Evolutionary conservation across 1,140 invertebrate species (phyloP), one percentile per base, ranked within the genome.

Genomic region (Asobara japonica): DNA sequence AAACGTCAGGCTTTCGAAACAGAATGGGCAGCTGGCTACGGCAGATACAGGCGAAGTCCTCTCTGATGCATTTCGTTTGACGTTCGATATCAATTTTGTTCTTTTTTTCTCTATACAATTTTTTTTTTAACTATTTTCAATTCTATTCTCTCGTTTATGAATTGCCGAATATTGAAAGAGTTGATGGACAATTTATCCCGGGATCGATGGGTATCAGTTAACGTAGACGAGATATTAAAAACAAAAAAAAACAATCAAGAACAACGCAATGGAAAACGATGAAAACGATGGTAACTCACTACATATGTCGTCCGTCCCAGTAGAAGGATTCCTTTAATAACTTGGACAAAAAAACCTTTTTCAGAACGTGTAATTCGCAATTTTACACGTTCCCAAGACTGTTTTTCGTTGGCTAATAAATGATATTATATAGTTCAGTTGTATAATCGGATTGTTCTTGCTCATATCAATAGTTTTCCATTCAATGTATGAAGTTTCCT

Each of bases 1-100:
- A 82, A 82, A 80, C 76, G 73, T 75, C 77, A 74, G 62, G 51
- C 77, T 75, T 82, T 80, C 79, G 79, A 78, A 73, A 73, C 66
- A 27, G 18, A 68, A 64, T 74, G 65, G 69, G 56, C 74, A 75
- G 67, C 75, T 76, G 72, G 72, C 76, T 72, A 72, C 75, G 65
- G 45, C 77, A 71, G 77, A 77, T 72, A 69, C 69, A 73, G 76
- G 33, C 29, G 64, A 18, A 22, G 22, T 79, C 74, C 51, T 56
- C 51, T 56, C 22, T 56, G 51, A 45, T 41, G 64, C 56, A 51
- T 78, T 74, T 72, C 72, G 72, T 79, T 81, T 80, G 72, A 79
- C 75, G 75, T 66, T 77, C 73, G 8, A 45, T 64, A 31, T 71
- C 60, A 61, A 41, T 38, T 38, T 64, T 18, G 27, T 71, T 48